Evolutionary conservation across 2,888 invertebrate genomes (phyloP).

Genomic region (Baccha elongata): DNA sequence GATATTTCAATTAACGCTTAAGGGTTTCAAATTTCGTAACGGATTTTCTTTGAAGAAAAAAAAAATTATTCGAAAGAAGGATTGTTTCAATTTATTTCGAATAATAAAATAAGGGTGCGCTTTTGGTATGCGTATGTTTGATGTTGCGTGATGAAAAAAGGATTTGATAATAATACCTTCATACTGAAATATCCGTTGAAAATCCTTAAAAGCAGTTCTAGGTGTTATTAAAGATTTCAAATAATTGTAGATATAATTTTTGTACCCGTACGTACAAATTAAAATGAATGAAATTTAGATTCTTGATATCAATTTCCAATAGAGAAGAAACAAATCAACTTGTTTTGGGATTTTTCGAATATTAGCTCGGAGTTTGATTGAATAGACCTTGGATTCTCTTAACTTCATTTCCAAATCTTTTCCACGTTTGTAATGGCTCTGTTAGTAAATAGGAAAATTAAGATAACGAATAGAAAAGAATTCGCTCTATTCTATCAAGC

Average conservation of each 20-base stretch:
- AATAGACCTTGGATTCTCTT: no score
- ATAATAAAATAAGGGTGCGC: conserved; percentile 49
- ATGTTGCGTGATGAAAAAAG: neutral
- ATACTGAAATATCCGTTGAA: neutral
- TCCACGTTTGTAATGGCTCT: no score
- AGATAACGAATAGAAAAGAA: no score
- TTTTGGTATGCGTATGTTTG: neutral
- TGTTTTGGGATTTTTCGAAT: no score
- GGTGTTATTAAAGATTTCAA: neutral
- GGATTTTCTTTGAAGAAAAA: conserved; percentile 41
- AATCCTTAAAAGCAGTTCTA: neutral
- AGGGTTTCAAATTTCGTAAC: conserved; percentile 67
- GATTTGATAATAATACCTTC: conserved; percentile 32
- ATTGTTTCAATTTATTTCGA: conserved; percentile 16
- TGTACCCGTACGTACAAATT: neutral
- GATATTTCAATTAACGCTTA: conserved; percentile 59
- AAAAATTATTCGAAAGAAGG: conserved; percentile 8
- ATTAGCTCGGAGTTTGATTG: no score
- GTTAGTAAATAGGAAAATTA: no score
- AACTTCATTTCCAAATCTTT: no score
- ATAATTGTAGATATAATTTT: neutral
- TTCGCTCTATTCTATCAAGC: no score
- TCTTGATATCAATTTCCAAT: no score
- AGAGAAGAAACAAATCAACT: no score
- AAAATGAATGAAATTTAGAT: no score